Evolutionary conservation across 2,113 vertebrate species (phyloP), one percentile per base, ranked within the genome.

Genomic region (Himantopus leucocephalus): DNA sequence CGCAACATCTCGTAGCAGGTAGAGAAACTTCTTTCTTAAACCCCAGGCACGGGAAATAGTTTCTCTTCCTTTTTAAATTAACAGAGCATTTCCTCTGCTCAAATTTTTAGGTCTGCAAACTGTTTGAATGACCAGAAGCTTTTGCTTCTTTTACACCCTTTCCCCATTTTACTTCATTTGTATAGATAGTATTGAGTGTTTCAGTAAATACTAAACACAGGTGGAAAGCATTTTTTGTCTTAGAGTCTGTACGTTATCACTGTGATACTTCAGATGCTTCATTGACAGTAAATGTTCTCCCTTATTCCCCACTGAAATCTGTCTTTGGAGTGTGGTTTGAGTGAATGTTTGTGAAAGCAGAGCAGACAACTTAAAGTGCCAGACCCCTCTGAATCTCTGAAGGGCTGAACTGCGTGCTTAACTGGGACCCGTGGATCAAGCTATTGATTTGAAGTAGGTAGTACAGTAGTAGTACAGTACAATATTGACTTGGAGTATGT

Each of bases 11-110:
- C 1, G 0, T 39, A 70, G 50, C 79, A 89, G 88, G 76, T 73
- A 89, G 85, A 93, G 81, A 84, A 90, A 55, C 68, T 91, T 89
- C 80, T 72, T 89, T 59, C 50, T 94, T 37, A 78, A 94, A 72
- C 34, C 76, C 14, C 58, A 80, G 68, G 29, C 63, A 20, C 90
- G 55, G 85, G 68, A 92, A 87, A 76, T 76, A 19, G 81, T 94
- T 90, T 93, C 72, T 73, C 76, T 90, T 90, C 68, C 72, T 71
- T 84, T 79, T 68, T 56, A n/a, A 74, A 55, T 55, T 52, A 67
- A 39, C 23, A 21, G 35, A 82, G 35, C 34, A 6, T 29, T 75
- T 60, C 27, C 50, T 85, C 8, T 60, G 60, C 56, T 70, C 53
- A 41, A 4, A 68, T 22, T 53, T 59, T 48, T 39, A 45, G 34